Evolutionary conservation across 2,113 vertebrate species (phyloP), one percentile per base, ranked within the genome.

Genomic region (Sturnus vulgaris): DNA sequence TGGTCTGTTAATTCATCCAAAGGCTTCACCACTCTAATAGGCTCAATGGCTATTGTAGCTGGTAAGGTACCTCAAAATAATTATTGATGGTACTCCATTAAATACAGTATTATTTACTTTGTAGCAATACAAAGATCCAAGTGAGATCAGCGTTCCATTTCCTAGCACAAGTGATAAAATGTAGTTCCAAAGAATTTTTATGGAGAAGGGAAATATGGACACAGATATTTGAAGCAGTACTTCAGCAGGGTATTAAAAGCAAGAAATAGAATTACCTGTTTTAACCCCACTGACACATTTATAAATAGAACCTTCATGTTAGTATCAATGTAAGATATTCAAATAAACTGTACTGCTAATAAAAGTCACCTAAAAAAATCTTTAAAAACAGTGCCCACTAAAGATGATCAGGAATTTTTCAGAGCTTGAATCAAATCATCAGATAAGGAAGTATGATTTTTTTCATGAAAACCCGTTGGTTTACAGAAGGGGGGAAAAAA

Each of bases 1-100:
- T 93, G 64, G 82, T 81, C 88, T 92, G 83, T 93, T 91, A 95
- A 91, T 93, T 94, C 68, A 81, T 90, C 87, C 92, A 95, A 91
- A 90, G 64, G 18, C 31, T 86, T 88, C 2, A 8, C 56, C 50
- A 60, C 49, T 63, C 42, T 49, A 71, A 93, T 59, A 84, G 44
- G 31, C 57, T 95, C 50, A 60, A 60, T 33, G 77, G 69, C 40
- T 90, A 80, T 53, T 37, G 15, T 55, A 68, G 68, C 44, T 81
- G 17, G 30, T 78, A 82, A 42, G 49, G 42, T 60, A 77, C 5
- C 23, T 56, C 40, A 83, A 75, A 90, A 88, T 42, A 90, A 68
- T 52, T 50, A 82, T 53, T 75, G 47, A 52, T 61, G 8, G 3
- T 35, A 69, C 12, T 56, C 19, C 39, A 66, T 47, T 77, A 76